Percentiles rank a stretch among this genome's conserved stretches.
These are phyloP conservation scores for Lasioglossum pauxillum DNA, from an alignment of 2,888 invertebrate genomes.

Conservation along the genomic window DNA sequence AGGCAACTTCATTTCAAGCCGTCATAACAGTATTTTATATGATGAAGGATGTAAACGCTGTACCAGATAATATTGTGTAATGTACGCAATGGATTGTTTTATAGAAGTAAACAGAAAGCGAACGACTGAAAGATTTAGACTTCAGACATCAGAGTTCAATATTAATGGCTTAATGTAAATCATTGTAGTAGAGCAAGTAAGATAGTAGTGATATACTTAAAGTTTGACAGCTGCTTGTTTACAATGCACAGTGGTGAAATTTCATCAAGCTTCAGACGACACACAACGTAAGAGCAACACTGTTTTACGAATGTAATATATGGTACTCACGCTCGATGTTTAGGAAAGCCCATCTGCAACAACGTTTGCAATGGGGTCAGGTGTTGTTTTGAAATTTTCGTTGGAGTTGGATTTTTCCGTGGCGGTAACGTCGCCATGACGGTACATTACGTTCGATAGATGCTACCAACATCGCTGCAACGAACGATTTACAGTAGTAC, in stretches of 20 bases:
- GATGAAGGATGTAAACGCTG: background rate
- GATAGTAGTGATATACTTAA: slow-evolving; percentile 4
- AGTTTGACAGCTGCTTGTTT: slow-evolving; percentile 78
- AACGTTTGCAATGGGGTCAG: slow-evolving; percentile 92
- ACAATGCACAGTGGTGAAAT: slow-evolving; percentile 49
- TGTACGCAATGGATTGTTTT: background rate
- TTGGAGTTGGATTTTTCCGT: slow-evolving; percentile 90
- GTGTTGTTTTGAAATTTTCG: slow-evolving; percentile 90
- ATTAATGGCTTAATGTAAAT: background rate
- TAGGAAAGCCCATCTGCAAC: slow-evolving; percentile 95
- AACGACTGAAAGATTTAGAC: background rate
- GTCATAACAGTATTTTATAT: background rate
- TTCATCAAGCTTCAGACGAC: background rate
- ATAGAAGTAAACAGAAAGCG: background rate
- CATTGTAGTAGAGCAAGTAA: background rate
- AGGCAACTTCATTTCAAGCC: too few relatives aligned
- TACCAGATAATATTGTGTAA: background rate
- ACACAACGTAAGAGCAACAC: background rate
- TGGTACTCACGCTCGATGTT: slow-evolving; percentile 93
- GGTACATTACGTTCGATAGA: slow-evolving; percentile 67
- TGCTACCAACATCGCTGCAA: slow-evolving; percentile 38
- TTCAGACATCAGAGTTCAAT: background rate
- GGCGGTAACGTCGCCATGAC: slow-evolving; percentile 92
- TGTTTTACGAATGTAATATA: slow-evolving; percentile 4
- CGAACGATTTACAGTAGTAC: background rate